Conservation (phyloP, 2,888 invertebrate species). For the Papilio elwesi region DNA sequence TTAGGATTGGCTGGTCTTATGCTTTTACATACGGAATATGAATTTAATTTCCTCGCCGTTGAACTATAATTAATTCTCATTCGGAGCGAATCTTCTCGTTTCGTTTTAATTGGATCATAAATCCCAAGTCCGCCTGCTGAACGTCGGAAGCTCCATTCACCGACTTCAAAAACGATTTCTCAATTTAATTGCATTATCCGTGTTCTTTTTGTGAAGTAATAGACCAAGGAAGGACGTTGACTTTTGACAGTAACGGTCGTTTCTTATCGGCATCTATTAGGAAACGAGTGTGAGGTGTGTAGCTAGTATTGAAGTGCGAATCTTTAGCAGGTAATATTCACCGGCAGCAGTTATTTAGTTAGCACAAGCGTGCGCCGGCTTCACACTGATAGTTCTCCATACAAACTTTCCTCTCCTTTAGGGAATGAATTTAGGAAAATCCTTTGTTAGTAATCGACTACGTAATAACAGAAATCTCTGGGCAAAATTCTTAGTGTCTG, state of each 20-base stretch:
- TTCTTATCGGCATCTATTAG: not conserved
- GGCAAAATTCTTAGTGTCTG: too few relatives aligned
- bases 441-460: too few relatives aligned
- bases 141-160: slow-evolving; percentile 16
- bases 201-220: slow-evolving; percentile 14
- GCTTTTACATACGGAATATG: not conserved
- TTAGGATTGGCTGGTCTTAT: not conserved
- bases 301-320: too few relatives aligned
- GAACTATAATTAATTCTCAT: slow-evolving; percentile 21
- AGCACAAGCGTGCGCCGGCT: too few relatives aligned
- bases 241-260: not conserved
- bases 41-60: not conserved
- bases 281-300: too few relatives aligned
- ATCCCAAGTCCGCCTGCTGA: slow-evolving; percentile 14
- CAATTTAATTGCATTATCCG: slow-evolving; percentile 8
- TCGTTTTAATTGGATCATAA: slow-evolving; percentile 22
- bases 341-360: too few relatives aligned
- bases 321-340: too few relatives aligned
- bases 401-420: too few relatives aligned
- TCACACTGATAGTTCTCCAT: too few relatives aligned
- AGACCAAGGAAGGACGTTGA: not conserved
- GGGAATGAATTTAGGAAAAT: too few relatives aligned
- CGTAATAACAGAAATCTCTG: too few relatives aligned
- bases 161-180: slow-evolving; percentile 9
- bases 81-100: slow-evolving; percentile 18